Conservation (phyloP, 1,140 invertebrate genomes). For the Drosophila burlai region DNA sequence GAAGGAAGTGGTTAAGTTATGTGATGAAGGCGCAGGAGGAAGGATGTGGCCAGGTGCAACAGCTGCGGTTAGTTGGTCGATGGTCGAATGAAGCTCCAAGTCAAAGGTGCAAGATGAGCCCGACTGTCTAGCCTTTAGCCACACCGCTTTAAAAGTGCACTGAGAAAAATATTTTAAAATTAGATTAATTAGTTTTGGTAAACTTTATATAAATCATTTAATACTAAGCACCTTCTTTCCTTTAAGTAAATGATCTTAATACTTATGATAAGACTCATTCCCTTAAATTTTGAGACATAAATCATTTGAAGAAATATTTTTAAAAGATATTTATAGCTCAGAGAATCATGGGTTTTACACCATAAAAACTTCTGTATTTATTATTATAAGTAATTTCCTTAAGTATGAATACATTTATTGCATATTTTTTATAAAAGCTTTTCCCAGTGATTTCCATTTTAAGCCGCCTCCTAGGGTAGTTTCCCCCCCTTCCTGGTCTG, state of each 20-base stretch:
- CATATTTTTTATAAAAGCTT: neutral
- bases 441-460: neutral
- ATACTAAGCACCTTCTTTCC: too few relatives aligned
- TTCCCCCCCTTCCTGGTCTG: conserved; percentile 4
- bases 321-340: neutral
- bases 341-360: neutral
- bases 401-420: neutral
- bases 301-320: neutral
- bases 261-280: neutral
- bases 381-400: neutral
- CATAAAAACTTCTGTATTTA: neutral
- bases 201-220: neutral
- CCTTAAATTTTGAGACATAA: neutral
- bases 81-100: conserved; percentile 41
- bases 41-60: conserved; percentile 54
- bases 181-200: neutral
- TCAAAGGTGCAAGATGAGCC: conserved; percentile 42
- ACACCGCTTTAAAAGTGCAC: conserved; percentile 2
- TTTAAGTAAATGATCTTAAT: neutral
- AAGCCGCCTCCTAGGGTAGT: neutral
- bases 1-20: neutral
- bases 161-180: neutral
- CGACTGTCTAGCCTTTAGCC: conserved; percentile 19
- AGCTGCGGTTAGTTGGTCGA: conserved; percentile 56
- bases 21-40: conserved; percentile 3